Evolutionary conservation across 64 coral and sea anemone species (phyloP), one percentile per base, ranked within the genome.

Genomic region (Stylophora pistillata): DNA sequence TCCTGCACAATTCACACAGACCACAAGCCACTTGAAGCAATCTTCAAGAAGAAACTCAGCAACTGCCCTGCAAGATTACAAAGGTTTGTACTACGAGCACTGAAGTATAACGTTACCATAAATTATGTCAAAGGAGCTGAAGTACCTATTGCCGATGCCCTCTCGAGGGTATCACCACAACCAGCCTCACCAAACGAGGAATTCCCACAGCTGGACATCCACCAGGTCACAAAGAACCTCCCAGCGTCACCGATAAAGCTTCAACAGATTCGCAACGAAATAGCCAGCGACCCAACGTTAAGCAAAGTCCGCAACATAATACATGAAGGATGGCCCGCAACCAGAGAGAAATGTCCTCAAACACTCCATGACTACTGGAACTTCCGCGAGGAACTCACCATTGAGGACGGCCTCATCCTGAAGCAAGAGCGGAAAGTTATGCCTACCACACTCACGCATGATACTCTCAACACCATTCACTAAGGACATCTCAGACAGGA

Each of bases 281-380:
- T 66, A 26, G 55, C 60, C 15, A 52, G 55, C 26, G 77, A 81
- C 26, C 26, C 65, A 30, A 90, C 64, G 23, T 23, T 89, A 13
- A 85, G n/a, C 30, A 15, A 41, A 65, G 82, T 89, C 10, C 17
- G 28, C 54, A 78, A 89, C 33, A 62, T 41, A 11, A 59, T 95
- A 31, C 86, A 86, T 30, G 27, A 74, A 80, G 90, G 87, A 78
- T 95, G 86, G 79, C 86, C 89, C 88, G 84, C 62, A 28, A 68
- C 52, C 33, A 95, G 89, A 88, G 41, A 52, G 9, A 66, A 89
- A 74, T 92, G 94, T 23, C 87, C 90, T 32, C 32, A 81, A 47
- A 33, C 54, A 57, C 33, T 93, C 11, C 78, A 88, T 53, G 94
- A 89, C 66, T 92, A 79, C 32, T 96, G 86, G 90, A 92, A 92